A percentile compares a stretch with the other conserved stretches of the same genome.
phyloP scores from a whole-genome alignment of 2,113 vertebrate genomes.

The Oncorhynchus nerka region DNA sequence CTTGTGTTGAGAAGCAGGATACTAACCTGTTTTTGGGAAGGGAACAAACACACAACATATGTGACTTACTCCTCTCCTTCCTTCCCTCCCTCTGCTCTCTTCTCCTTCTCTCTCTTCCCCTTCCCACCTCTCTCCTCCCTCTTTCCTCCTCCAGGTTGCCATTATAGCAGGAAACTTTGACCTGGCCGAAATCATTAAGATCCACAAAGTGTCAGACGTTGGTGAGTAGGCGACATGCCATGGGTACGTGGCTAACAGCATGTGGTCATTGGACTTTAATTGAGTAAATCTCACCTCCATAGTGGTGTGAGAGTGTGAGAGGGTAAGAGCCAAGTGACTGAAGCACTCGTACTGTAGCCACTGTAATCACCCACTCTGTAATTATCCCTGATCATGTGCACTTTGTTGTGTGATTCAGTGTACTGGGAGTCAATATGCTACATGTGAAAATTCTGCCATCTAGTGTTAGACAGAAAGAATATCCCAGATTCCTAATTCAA shows the following conservation, averaged over 20 bases:
- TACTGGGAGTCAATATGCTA: not conserved
- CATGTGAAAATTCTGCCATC: conserved; percentile 64
- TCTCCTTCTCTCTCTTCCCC: too few species aligned
- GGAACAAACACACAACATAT: not conserved
- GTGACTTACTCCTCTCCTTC: not conserved
- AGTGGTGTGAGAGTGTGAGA: too few species aligned
- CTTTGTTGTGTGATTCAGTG: too few species aligned
- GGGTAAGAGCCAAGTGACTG: too few species aligned
- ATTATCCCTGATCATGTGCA: too few species aligned
- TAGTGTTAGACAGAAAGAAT: conserved; percentile 50
- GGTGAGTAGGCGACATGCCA: conserved; percentile 76
- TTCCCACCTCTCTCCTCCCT: not conserved
- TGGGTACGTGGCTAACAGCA: not conserved
- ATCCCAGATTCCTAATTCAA: not conserved
- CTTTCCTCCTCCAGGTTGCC: conserved; percentile 79
- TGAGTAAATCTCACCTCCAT: too few species aligned
- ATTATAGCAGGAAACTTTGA: conserved; percentile 98
- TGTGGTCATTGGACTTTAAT: not conserved
- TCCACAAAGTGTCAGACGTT: conserved; percentile 94
- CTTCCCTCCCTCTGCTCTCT: too few species aligned
- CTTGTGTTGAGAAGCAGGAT: not conserved
- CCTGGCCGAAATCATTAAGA: conserved; percentile 96
- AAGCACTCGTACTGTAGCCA: not conserved
- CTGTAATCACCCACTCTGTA: not conserved
- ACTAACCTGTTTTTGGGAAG: not conserved